Conservation (phyloP, 1,140 invertebrate genomes). For the Agrypnia vestita region DNA sequence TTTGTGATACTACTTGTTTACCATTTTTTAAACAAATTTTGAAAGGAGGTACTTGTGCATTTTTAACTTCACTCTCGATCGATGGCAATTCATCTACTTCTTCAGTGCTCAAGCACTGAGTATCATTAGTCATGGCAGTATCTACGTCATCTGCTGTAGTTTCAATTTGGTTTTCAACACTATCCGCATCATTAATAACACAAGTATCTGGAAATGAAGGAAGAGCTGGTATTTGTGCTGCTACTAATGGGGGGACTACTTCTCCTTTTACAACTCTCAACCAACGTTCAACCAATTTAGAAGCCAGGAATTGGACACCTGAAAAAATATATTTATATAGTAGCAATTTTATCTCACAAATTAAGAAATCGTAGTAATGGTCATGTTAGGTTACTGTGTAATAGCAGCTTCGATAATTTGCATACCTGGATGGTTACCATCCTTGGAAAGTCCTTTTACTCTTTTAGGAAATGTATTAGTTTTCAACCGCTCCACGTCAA, state of each 20-base stretch:
- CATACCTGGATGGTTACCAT: constrained; percentile 84
- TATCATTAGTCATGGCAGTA: neutral
- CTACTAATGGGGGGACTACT: constrained; percentile 66
- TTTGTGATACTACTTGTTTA: constrained; percentile 81
- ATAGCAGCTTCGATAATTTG: constrained; percentile 34
- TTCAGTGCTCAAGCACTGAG: constrained; percentile 37
- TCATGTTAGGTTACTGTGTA: neutral
- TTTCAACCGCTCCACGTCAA: constrained; percentile 91
- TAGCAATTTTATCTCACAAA: neutral
- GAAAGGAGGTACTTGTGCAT: constrained; percentile 65
- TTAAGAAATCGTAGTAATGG: neutral
- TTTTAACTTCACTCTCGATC: constrained; percentile 51
- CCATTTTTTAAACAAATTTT: constrained; percentile 84
- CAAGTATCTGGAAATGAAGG: constrained; percentile 15
- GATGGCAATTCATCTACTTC: constrained; percentile 40
- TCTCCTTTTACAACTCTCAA: constrained; percentile 87
- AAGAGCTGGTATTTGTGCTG: constrained; percentile 64
- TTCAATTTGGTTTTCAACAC: constrained; percentile 13
- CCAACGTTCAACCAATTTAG: constrained; percentile 92
- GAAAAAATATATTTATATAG: constrained; percentile 65
- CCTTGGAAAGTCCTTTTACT: constrained; percentile 90
- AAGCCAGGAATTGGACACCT: constrained; percentile 83
- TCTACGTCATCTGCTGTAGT: constrained; percentile 13
- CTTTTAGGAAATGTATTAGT: constrained; percentile 93
- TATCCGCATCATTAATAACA: constrained; percentile 5